phyloP scores from a whole-genome alignment of 2,888 invertebrate genomes.

The Hartigia nigra region DNA sequence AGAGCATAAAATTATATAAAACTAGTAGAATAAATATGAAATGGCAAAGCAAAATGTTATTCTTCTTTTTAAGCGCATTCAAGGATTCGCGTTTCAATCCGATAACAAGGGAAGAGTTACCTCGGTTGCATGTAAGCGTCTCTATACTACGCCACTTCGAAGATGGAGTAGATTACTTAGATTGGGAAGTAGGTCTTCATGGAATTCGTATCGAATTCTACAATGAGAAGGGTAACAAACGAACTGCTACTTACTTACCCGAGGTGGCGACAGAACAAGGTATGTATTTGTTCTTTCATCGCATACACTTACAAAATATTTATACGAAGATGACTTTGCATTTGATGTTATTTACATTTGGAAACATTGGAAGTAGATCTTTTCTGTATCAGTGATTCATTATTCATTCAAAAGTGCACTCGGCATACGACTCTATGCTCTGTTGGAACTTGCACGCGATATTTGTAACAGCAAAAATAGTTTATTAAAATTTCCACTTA shows the following conservation, averaged over 20 bases:
- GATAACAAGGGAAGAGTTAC: conserved; percentile 92
- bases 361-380: neutral
- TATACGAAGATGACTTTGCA: neutral
- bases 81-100: conserved; percentile 98
- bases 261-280: conserved; percentile 99
- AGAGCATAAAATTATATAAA: neutral
- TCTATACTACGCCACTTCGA: conserved; percentile 97
- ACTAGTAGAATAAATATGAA: neutral
- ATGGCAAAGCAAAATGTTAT: neutral
- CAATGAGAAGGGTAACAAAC: conserved; percentile 91
- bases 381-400: neutral
- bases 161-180: conserved; percentile 92
- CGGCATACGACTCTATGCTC: neutral
- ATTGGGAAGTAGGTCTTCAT: conserved; percentile 97
- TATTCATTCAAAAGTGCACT: neutral
- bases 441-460: neutral
- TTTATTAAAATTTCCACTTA: neutral
- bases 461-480: neutral
- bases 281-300: conserved; percentile 54
- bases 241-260: conserved; percentile 98
- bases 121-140: conserved; percentile 92
- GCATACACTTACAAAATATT: neutral
- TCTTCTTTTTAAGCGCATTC: conserved; percentile 79
- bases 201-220: conserved; percentile 98
- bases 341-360: neutral